Base-by-base conservation (phyloP, 2,113 vertebrate species). In the Protobothrops flavoviridis region DNA sequence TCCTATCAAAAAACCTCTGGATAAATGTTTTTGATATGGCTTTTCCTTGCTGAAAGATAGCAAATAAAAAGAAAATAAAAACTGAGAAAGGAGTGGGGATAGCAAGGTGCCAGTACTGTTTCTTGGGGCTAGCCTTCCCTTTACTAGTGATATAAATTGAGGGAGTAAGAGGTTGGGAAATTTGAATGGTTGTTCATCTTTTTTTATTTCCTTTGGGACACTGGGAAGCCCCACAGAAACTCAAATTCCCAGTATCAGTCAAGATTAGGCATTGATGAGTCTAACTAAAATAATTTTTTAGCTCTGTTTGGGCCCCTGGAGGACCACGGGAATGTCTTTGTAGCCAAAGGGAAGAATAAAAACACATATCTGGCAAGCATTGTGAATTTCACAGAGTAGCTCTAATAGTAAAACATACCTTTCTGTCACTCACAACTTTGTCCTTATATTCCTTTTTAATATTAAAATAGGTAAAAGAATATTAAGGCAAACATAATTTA, bases 401-500 rank as follows among this genome's bases (percentile, higher is more conserved):
- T 21, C 23, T 39, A 45, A 24, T 89, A 21, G 52, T 45, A 56
- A 89, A 81, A 92, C 1, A 6, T 69, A 74, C 23, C 13, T 88
- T 23, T 48, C 39, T 69, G 50, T 33, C 33, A 52, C 48, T 53
- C 13, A 11, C 2, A 11, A n/a, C 10, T 93, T 92, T 93, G 57
- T 20, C 92, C 9, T 50, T 81, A 90, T 81, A 26, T 90, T 91
- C 85, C 11, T 93, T 74, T 56, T 88, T 90, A 4, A 21, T 90
- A 85, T 94, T 90, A 91, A 26, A 64, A 57, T 0, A 0, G 56
- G 87, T 69, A 87, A 87, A 90, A 0, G 0, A 55, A 5, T 90
- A 93, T 92, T 91, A 93, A 85, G 74, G 48, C 21, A 91, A 33
- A 4, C 29, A 56, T 81, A 56, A 64, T 33, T 87, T 56, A 93